A percentile compares a stretch with the other conserved stretches of the same genome.
Conservation (phyloP, 2,797 vertebrate species). For the Crax fasciolata region DNA sequence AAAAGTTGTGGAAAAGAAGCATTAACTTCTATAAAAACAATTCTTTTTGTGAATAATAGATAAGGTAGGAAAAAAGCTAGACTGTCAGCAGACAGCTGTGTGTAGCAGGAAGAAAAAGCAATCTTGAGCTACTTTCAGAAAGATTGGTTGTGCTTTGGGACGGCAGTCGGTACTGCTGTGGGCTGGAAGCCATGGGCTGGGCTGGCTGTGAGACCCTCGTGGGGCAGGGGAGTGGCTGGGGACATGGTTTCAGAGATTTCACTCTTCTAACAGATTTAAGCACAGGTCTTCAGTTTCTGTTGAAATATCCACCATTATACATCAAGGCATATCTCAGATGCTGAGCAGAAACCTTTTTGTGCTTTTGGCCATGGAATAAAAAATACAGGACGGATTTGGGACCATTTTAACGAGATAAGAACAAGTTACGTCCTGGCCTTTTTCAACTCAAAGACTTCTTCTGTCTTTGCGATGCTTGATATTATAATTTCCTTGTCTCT, state of each 20-base stretch:
- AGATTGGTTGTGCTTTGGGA: background rate
- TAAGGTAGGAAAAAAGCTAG: background rate
- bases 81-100: background rate
- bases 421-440: background rate
- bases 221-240: background rate
- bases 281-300: background rate
- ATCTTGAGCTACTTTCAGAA: background rate
- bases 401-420: background rate
- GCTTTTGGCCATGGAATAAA: background rate
- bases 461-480: background rate
- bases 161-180: background rate
- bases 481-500: background rate
- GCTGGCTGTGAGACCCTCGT: background rate
- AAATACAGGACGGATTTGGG: background rate
- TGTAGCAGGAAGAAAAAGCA: background rate
- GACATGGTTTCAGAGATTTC: background rate
- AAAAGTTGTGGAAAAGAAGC: conserved; percentile 65
- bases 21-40: conserved; percentile 46
- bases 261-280: background rate
- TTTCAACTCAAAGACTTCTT: background rate
- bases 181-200: background rate
- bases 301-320: background rate
- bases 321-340: background rate
- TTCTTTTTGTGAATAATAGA: conserved; percentile 54
- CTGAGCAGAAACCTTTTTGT: background rate